A percentile compares a stretch with the other conserved stretches of the same genome.
Evolutionary conservation across 1,140 invertebrate species (phyloP).

Genomic region (Drosophila melanogaster): DNA sequence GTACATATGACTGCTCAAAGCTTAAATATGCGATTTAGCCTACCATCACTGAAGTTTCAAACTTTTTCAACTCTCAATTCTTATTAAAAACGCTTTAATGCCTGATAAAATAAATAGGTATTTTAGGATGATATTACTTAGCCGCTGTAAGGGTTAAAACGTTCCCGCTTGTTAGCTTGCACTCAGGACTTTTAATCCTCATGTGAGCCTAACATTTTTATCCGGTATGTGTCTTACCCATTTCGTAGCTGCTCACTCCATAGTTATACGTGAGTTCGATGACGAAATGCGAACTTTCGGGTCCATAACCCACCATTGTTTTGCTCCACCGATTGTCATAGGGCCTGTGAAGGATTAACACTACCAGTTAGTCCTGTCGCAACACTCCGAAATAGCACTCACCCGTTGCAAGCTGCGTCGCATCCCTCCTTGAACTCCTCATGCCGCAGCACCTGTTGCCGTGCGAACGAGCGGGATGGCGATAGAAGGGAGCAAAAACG

Average conservation of each 20-base stretch:
- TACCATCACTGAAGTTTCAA: too few relatives aligned
- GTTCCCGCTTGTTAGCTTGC: too few relatives aligned
- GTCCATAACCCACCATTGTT: slow-evolving; percentile 99
- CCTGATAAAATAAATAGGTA: too few relatives aligned
- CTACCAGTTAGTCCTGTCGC: slow-evolving; percentile 1
- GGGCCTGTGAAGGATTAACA: slow-evolving; percentile 87
- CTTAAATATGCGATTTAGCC: too few relatives aligned
- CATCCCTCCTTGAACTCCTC: slow-evolving; percentile 99
- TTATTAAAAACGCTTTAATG: too few relatives aligned
- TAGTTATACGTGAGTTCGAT: slow-evolving; percentile 99
- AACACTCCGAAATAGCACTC: slow-evolving; percentile 69
- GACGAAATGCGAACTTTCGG: slow-evolving; percentile 97
- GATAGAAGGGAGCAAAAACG: neutral
- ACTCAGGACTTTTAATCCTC: neutral
- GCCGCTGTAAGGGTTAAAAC: too few relatives aligned
- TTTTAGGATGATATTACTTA: too few relatives aligned
- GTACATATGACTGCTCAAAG: too few relatives aligned
- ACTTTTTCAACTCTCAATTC: too few relatives aligned
- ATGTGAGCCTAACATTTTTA: neutral
- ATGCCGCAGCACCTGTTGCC: slow-evolving; percentile 93
- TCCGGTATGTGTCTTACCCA: slow-evolving; percentile 74
- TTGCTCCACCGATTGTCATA: slow-evolving; percentile 99
- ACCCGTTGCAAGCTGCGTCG: slow-evolving; percentile 98
- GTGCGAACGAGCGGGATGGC: slow-evolving; percentile 5
- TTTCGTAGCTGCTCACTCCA: slow-evolving; percentile 93